Base-by-base conservation (phyloP, 1,140 invertebrate genomes). In the Uloborus diversus region DNA sequence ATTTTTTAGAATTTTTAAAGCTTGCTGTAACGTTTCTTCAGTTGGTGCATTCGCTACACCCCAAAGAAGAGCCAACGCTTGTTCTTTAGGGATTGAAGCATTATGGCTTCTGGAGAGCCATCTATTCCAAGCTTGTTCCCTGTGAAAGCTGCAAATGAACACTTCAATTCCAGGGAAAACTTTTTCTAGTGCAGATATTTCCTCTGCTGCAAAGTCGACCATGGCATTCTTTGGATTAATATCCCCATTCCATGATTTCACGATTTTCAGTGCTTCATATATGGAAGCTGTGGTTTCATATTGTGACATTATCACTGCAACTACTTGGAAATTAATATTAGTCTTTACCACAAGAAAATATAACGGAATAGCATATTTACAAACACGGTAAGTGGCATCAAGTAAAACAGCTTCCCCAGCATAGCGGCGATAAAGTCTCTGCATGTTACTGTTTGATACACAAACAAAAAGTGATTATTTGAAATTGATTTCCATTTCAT, bases 41-140 rank as follows among this genome's bases (percentile, higher is more conserved):
- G 33, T 42, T 42, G 33, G 23, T 20, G 64, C 64, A 66, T 66
- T 37, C 5, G 35, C 64, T 47, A 66, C 5, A 2, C 2, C 33
- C 32, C 33, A 14, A 11, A 66, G 28, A n/a, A 23, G 17, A 20
- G 7, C 5, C 64, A 66, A 11, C 11, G 35, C 32, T 20, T 66
- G 33, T n/a, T 17, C 3, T 14, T 47, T n/a, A 3, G 33, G 64
- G 9, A 66, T 20, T 11, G n/a, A 3, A 14, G 23, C 11, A 66
- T 28, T 66, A 23, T 66, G 3, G 7, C 14, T 23, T 53, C 61
- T 73, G 13, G 51, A 59, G n/a, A 25, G 14, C 73, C 73, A 76
- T 30, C 57, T 64, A n/a, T 17, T 4, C 57, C 73, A 76, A 25
- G 73, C 57, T 30, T 76, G 73, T 30, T 64, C 73, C 32, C 57